Conservation (phyloP, 64 coral and sea anemone genomes). For the Montipora capricornis region DNA sequence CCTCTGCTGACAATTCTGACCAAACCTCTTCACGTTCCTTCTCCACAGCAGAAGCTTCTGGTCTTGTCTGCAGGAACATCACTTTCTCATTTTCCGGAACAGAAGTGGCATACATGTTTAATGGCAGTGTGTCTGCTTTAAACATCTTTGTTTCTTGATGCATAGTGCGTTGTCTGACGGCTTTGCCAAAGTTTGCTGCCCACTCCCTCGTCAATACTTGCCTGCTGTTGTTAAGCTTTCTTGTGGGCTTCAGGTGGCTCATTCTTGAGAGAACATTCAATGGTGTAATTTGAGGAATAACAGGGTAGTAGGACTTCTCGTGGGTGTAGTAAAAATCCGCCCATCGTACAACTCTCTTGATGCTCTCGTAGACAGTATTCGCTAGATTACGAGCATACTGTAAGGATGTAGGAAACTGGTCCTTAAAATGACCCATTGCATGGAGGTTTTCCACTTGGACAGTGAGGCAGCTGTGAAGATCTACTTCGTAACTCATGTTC, state of each 20-base stretch:
- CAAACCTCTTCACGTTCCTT: slow-evolving; percentile 24
- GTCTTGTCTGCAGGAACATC: slow-evolving; percentile 18
- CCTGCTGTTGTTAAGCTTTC: slow-evolving; percentile 33
- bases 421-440: slow-evolving; percentile 55
- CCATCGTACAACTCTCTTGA: slow-evolving; percentile 39
- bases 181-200: slow-evolving; percentile 41
- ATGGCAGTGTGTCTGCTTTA: slow-evolving; percentile 41
- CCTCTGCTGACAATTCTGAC: slow-evolving; percentile 24
- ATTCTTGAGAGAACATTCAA: slow-evolving; percentile 30
- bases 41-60: slow-evolving; percentile 14
- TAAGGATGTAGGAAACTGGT: slow-evolving; percentile 44
- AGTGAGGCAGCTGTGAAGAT: slow-evolving; percentile 53
- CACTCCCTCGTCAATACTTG: slow-evolving; percentile 27
- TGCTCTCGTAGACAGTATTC: slow-evolving; percentile 54
- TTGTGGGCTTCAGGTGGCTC: slow-evolving; percentile 19
- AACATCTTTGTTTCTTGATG: slow-evolving; percentile 2
- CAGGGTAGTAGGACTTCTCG: slow-evolving; percentile 50
- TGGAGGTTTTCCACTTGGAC: slow-evolving; percentile 46
- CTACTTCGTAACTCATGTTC: slow-evolving; percentile 40
- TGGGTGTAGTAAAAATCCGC: slow-evolving; percentile 39
- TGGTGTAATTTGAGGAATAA: slow-evolving; percentile 28
- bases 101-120: slow-evolving; percentile 39
- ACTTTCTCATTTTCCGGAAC: slow-evolving; percentile 30
- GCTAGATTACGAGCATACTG: slow-evolving; percentile 19
- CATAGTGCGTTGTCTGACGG: background rate